Base-by-base conservation (phyloP, 2,797 vertebrate genomes). In the Perdix hodgsoniae region DNA sequence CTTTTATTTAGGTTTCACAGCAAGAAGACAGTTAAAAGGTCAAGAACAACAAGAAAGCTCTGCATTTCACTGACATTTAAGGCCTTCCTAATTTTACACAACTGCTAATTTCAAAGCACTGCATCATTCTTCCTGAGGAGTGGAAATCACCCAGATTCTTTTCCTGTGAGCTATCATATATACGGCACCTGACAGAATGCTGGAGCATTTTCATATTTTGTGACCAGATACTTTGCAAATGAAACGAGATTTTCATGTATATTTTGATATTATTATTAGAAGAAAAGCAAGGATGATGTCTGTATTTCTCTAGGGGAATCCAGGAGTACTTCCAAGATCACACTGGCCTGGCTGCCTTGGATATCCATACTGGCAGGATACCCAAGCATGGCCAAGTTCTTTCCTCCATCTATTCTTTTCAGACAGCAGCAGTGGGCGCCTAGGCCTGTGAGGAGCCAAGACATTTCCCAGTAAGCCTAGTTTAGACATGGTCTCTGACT, bases 21-120 rank as follows among this genome's bases (percentile, higher is more conserved):
- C 18, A 54, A 57, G 57, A 89, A 44, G 77, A 44, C 54, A 83
- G 45, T n/a, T 91, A 50, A 84, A 91, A 94, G 86, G 83, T 75
- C 78, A 89, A 72, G 70, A 92, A 39, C 14, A 88, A 76, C 49
- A 90, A 89, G 44, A 44, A 96, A 86, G n/a, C 6, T 21, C 21
- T 82, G 52, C 17, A 69, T 86, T 88, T 78, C 18, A 65, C 2
- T 9, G 73, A 74, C 65, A 66, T 91, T 93, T 71, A 88, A 71
- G 69, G 8, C 39, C 23, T 79, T 82, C 44, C 37, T 65, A 50
- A 80, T 77, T 90, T 88, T 54, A 69, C 23, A 54, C 6, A 84
- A 42, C 37, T 90, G 24, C 75, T 93, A 79, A 71, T 88, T 93
- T 82, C 35, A 57, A 82, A 91, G 45, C 14, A 5, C 23, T 35